Percentiles rank a stretch among this genome's conserved stretches.
phyloP scores from a whole-genome alignment of 2,113 vertebrate genomes.

The Perca flavescens region DNA sequence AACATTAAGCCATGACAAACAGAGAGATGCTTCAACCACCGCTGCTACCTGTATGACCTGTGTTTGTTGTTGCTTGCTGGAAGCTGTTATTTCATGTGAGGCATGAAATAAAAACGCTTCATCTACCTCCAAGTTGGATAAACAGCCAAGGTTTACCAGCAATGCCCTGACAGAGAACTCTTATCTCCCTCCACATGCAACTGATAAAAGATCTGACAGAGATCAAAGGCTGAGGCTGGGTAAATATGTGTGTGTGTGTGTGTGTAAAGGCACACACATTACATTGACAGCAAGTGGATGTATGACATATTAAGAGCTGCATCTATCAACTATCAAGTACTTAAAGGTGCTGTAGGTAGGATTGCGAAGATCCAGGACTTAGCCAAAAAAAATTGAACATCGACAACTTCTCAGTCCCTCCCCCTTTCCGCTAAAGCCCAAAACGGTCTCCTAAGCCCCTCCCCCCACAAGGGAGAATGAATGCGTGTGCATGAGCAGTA shows the following conservation, averaged over 20 bases:
- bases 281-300: too few species aligned
- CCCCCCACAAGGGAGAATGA: too few species aligned
- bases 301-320: too few species aligned
- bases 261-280: too few species aligned
- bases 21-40: background rate
- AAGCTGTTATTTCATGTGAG: conserved; percentile 37
- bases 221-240: conserved; percentile 43
- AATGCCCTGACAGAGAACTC: conserved; percentile 37
- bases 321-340: too few species aligned
- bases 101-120: conserved; percentile 39
- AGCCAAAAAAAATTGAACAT: too few species aligned
- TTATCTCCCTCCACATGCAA: conserved; percentile 45
- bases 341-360: too few species aligned
- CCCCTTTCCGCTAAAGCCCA: too few species aligned
- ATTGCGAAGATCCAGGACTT: too few species aligned
- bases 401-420: too few species aligned
- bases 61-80: conserved; percentile 33
- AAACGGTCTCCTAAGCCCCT: too few species aligned
- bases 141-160: conserved; percentile 57
- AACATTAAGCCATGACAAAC: conserved; percentile 1
- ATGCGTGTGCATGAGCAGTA: too few species aligned
- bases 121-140: conserved; percentile 52
- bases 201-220: conserved; percentile 46
- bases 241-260: background rate
- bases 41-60: conserved; percentile 38